Percentiles rank a stretch among this genome's conserved stretches.
These are phyloP conservation scores for Polyodon spathula DNA, from an alignment of 2,113 vertebrate genomes.

Conservation along the genomic window DNA sequence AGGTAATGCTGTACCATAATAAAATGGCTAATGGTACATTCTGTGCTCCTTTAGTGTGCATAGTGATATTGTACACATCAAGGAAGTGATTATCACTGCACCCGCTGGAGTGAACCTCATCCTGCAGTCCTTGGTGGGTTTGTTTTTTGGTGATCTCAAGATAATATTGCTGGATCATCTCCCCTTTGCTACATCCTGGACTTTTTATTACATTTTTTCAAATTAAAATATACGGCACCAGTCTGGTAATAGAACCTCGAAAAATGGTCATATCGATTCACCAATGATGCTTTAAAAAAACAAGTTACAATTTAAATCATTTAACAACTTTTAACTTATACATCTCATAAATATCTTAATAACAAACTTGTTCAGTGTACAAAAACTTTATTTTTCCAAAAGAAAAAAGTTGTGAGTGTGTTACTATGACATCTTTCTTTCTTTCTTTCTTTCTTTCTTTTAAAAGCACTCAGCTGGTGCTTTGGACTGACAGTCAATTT, in stretches of 20 bases:
- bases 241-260: not conserved
- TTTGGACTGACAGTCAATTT: not conserved
- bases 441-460: too few relatives aligned
- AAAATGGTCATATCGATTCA: too few relatives aligned
- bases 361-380: not conserved
- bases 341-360: not conserved
- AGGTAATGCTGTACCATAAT: not conserved
- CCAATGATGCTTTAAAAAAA: not conserved
- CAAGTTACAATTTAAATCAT: not conserved
- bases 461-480: not conserved
- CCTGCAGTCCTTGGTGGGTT: not conserved
- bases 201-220: not conserved
- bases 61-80: not conserved
- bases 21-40: not conserved
- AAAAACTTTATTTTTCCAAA: too few relatives aligned
- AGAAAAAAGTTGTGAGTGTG: not conserved
- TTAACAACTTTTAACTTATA: not conserved
- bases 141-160: not conserved
- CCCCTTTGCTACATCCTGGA: not conserved
- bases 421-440: not conserved
- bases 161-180: not conserved
- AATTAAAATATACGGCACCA: not conserved
- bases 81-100: slow-evolving; percentile 6
- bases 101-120: not conserved
- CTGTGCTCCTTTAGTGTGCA: slow-evolving; percentile 2